Base-by-base conservation (phyloP, 2,113 vertebrate genomes). In the Aspidoscelis tigris region DNA sequence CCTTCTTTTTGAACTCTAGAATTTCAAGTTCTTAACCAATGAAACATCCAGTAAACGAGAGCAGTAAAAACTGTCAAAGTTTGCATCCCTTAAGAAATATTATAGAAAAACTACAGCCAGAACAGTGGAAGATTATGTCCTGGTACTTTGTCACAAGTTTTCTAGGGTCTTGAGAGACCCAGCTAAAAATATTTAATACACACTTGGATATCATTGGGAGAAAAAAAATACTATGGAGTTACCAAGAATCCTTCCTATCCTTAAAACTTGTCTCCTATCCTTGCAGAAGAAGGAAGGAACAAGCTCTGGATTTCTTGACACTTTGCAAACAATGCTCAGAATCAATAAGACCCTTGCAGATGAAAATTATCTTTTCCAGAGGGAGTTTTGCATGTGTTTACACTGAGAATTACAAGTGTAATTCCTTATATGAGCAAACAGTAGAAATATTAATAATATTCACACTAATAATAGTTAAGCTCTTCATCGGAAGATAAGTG, bases 121-220 rank as follows among this genome's bases (percentile, higher is more conserved):
- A 92, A 84, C 43, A 83, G 84, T 82, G 82, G 89, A 88, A 81
- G 91, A 87, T 90, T 79, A 91, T 89, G 33, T 65, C 50, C 80
- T 91, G 71, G 72, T 91, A 90, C 90, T 88, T 92, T 93, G 91
- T 93, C 92, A 94, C 94, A 92, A 92, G 92, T 86, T 93, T 91
- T 88, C 88, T 82, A 90, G 89, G 87, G 91, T 88, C 61, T 83
- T 91, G 82, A 86, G 86, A 92, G 81, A 69, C 85, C 87, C 92
- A 93, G 88, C 93, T 92, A 92, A 94, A 92, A 93, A 92, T 89
- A 85, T 87, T 84, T 90, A 86, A 88, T 88, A 94, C 88, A 50
- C 78, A 82, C 77, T 91, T 92, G 87, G 89, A 92, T 80, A 91
- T 92, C 86, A 84, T 91, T 89, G 89, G 86, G 91, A 86, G 89